phyloP scores from a whole-genome alignment of 37 sponge, comb jelly and placozoan species.

The Aplysina aerophoba region DNA sequence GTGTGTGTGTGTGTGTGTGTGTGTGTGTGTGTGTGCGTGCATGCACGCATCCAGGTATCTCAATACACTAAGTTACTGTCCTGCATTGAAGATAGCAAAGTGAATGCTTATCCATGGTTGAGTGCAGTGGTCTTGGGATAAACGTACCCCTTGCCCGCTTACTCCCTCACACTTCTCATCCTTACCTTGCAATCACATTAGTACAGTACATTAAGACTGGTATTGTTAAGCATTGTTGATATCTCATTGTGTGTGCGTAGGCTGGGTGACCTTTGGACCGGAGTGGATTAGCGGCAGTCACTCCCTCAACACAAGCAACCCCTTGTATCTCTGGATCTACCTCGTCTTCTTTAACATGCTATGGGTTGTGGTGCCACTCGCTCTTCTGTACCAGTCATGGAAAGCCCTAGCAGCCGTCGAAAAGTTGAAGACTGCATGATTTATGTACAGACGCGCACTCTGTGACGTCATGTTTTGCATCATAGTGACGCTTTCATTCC shows the following conservation, averaged over 20 bases:
- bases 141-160: too few species aligned
- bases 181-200: too few species aligned
- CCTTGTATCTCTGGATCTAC: conserved; percentile 72
- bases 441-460: too few species aligned
- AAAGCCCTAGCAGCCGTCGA: not conserved
- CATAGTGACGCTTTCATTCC: too few species aligned
- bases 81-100: too few species aligned
- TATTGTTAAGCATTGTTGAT: too few species aligned
- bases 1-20: conserved; percentile 37
- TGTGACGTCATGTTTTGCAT: not conserved
- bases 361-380: conserved; percentile 69
- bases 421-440: too few species aligned
- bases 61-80: not conserved
- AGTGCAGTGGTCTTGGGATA: too few species aligned
- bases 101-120: too few species aligned
- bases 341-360: conserved; percentile 79
- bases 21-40: not conserved
- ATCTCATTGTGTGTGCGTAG: too few species aligned
- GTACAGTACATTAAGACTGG: too few species aligned
- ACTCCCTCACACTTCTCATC: too few species aligned
- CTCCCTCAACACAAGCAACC: conserved; percentile 59
- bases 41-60: not conserved
- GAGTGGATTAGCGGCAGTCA: conserved; percentile 80
- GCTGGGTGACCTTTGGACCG: conserved; percentile 84
- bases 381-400: conserved; percentile 66